Base-by-base conservation (phyloP, 2,888 invertebrate genomes). In the Troglohyphantes excavatus region DNA sequence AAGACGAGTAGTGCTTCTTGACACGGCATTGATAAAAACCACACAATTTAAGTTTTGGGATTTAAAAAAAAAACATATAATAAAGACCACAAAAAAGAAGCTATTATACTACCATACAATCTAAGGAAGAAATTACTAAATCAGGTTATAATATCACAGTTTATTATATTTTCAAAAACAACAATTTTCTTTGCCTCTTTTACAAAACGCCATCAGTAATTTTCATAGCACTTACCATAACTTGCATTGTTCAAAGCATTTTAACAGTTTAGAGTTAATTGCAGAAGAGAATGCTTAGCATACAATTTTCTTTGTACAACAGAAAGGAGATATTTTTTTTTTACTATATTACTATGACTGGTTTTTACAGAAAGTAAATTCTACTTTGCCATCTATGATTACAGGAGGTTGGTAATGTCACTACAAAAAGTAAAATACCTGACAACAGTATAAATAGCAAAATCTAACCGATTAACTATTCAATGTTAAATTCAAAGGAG, bases 81-180 rank as follows among this genome's bases (percentile, higher is more conserved):
- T n/a, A n/a, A n/a, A n/a, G n/a, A n/a, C n/a, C n/a, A n/a, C n/a
- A n/a, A n/a, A n/a, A n/a, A n/a, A n/a, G n/a, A n/a, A n/a, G n/a
- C n/a, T n/a, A n/a, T n/a, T n/a, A n/a, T n/a, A n/a, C n/a, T n/a
- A n/a, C n/a, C n/a, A n/a, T n/a, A n/a, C n/a, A n/a, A n/a, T n/a
- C n/a, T n/a, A 39, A 39, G 13, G 39, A 39, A 39, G 39, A 39
- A 39, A 39, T 9, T 3, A 17, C 2, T 17, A 53, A 53, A n/a
- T 53, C 5, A n/a, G 1, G n/a, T 53, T 13, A 73, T 73, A 72
- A 83, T 86, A 86, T 86, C 85, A 86, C 85, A 86, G 85, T 86
- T 86, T 86, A 76, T 85, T 53, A 11, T 39, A 53, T 53, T 53
- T 86, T 86, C 76, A 86, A 86, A 86, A 86, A 86, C 72, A 72